Conservation (phyloP, 2,797 vertebrate species). For the Orestias chungarensis region DNA sequence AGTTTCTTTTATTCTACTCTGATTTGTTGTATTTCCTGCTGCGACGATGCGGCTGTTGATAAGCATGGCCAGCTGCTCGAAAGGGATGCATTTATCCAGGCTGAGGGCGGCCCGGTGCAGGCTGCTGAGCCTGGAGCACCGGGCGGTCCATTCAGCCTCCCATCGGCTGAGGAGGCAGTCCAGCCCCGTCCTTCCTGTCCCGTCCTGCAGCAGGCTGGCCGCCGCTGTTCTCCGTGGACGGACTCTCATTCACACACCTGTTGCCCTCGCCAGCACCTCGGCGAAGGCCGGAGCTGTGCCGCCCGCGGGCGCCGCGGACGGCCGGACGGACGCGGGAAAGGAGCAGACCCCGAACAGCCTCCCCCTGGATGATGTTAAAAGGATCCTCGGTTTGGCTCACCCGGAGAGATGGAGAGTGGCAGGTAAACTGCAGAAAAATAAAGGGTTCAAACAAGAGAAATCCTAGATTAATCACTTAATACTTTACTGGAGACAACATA, state of each 20-base stretch:
- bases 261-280: constrained; percentile 73
- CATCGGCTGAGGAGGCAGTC: constrained; percentile 41
- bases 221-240: constrained; percentile 21
- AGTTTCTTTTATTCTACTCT: neutral
- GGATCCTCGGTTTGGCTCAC: constrained; percentile 82
- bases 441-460: neutral
- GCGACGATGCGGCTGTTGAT: constrained; percentile 66
- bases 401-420: constrained; percentile 87
- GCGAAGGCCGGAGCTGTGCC: constrained; percentile 49
- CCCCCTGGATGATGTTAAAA: constrained; percentile 76
- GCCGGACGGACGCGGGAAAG: constrained; percentile 17
- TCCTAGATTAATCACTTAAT: neutral
- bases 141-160: constrained; percentile 19
- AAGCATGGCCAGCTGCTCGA: constrained; percentile 49
- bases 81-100: constrained; percentile 38
- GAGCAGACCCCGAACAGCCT: constrained; percentile 35
- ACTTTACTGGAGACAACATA: neutral
- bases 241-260: constrained; percentile 48
- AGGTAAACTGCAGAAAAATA: constrained; percentile 75
- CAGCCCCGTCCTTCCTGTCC: constrained; percentile 12
- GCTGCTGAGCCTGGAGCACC: constrained; percentile 49
- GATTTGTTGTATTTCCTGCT: neutral
- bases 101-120: constrained; percentile 47
- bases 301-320: constrained; percentile 30
- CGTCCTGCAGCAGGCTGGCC: constrained; percentile 12